Percentiles rank a stretch among this genome's conserved stretches.
Evolutionary conservation across 2,797 vertebrate species (phyloP).

Genomic region (Pagetopsis macropterus): DNA sequence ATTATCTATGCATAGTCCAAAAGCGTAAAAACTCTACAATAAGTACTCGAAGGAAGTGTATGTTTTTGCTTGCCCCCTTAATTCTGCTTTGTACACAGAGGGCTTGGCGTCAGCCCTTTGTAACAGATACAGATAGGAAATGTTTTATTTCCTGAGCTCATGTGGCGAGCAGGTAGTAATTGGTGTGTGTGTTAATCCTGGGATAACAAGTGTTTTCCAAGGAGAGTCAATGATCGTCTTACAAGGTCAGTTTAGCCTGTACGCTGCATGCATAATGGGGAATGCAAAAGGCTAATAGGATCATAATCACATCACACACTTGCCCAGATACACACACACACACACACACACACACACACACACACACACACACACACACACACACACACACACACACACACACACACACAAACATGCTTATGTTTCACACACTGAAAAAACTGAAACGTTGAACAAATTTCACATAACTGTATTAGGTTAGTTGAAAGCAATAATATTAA

Average conservation of each 20-base stretch:
- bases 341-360: conserved; percentile 32
- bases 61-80: background rate
- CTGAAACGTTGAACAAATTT: no score
- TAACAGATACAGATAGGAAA: conserved; percentile 45
- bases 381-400: background rate
- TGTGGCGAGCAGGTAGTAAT: conserved; percentile 73
- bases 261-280: conserved; percentile 75
- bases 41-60: background rate
- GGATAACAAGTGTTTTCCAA: conserved; percentile 81
- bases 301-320: conserved; percentile 72
- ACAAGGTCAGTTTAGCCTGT: conserved; percentile 78
- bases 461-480: no score
- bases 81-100: conserved; percentile 13
- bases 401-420: background rate
- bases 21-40: background rate
- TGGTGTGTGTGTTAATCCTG: conserved; percentile 79
- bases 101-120: conserved; percentile 13
- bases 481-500: no score
- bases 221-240: conserved; percentile 80
- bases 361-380: conserved; percentile 31
- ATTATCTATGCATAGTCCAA: background rate
- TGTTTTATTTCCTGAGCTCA: conserved; percentile 63
- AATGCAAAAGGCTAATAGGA: conserved; percentile 74
- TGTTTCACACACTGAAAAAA: conserved; percentile 3
- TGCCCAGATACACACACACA: conserved; percentile 37